Percentiles rank a stretch among this genome's conserved stretches.
These are phyloP conservation scores for Pogonomyrmex californicus DNA, from an alignment of 1,140 invertebrate species.

Conservation along the genomic window DNA sequence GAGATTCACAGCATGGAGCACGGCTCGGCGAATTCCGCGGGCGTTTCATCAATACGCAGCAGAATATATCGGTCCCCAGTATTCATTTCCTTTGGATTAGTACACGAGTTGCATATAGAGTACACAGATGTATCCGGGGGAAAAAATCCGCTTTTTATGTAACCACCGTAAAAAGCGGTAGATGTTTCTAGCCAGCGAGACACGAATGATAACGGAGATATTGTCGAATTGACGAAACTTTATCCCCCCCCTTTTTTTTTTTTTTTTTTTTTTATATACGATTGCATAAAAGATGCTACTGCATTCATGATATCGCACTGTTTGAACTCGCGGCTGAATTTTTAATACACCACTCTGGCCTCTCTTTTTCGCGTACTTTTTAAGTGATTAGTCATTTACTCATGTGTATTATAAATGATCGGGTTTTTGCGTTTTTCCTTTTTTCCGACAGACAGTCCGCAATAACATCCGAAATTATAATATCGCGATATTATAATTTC, in stretches of 20 bases:
- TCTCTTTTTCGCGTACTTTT: background rate
- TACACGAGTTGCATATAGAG: background rate
- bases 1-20: constrained; percentile 20
- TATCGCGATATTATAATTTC: background rate
- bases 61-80: constrained; percentile 32
- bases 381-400: background rate
- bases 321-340: background rate
- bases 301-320: background rate
- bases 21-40: constrained; percentile 27
- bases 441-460: background rate
- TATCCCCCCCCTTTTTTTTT: no score
- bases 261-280: background rate
- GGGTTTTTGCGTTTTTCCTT: background rate
- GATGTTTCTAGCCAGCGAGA: background rate
- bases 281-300: background rate
- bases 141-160: constrained; percentile 33
- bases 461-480: background rate
- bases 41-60: constrained; percentile 31
- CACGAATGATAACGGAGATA: background rate
- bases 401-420: background rate
- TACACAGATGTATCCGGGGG: constrained; percentile 6
- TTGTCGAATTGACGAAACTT: background rate
- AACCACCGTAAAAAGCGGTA: constrained; percentile 33
- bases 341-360: background rate
- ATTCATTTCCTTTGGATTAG: constrained; percentile 57